phyloP scores from a whole-genome alignment of 2,797 vertebrate species.

The Holocentrus rufus region DNA sequence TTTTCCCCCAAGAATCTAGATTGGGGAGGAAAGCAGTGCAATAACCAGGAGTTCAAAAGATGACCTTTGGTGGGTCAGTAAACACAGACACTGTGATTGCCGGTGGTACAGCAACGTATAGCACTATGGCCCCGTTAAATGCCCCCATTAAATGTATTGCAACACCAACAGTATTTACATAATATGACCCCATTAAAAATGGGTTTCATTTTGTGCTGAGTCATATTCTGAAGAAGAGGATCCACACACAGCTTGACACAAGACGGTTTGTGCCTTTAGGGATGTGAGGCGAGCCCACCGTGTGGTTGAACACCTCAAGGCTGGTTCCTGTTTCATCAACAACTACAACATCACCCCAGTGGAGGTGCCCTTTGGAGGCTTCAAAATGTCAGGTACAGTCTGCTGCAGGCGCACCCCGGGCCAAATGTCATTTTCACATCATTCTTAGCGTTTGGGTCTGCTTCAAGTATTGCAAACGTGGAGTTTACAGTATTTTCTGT shows the following conservation, averaged over 20 bases:
- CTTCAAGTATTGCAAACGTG: background rate
- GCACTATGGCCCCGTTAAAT: too few relatives aligned
- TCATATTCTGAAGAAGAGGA: background rate
- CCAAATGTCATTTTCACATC: background rate
- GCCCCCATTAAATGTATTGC: too few relatives aligned
- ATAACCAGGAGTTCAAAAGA: too few relatives aligned
- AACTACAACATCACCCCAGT: slow-evolving; percentile 96
- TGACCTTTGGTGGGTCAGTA: too few relatives aligned
- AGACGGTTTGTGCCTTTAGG: slow-evolving; percentile 69
- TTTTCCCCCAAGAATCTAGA: too few relatives aligned
- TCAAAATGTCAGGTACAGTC: slow-evolving; percentile 91
- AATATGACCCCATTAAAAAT: too few relatives aligned
- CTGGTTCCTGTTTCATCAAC: slow-evolving; percentile 95
- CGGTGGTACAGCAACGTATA: too few relatives aligned
- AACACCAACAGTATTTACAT: too few relatives aligned
- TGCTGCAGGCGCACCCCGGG: background rate
- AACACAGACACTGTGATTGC: too few relatives aligned
- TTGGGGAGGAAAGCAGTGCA: too few relatives aligned
- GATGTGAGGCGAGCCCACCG: slow-evolving; percentile 93
- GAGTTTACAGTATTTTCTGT: background rate
- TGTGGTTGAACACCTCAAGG: slow-evolving; percentile 90
- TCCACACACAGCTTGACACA: background rate
- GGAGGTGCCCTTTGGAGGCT: slow-evolving; percentile 96
- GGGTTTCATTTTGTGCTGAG: too few relatives aligned
- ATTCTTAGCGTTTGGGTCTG: background rate